Evolutionary conservation across 37 sponge, comb jelly and placozoan genomes (phyloP).

Genomic region (Beroe ovata): DNA sequence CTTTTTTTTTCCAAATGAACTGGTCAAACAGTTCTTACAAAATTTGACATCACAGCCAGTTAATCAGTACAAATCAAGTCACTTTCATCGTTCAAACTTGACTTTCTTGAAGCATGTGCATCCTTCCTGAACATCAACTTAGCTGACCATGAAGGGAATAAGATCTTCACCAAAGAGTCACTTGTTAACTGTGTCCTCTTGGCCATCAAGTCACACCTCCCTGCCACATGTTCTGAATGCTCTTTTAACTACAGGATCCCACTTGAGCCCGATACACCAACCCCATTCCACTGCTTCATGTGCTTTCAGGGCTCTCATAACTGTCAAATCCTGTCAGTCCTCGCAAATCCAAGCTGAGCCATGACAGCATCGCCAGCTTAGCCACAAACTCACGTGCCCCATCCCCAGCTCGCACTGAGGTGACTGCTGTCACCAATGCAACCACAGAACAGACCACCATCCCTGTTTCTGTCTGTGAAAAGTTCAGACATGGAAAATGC

Average conservation of each 20-base stretch:
- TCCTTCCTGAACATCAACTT: background rate
- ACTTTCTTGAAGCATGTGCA: slow-evolving; percentile 16
- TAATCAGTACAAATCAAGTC: background rate
- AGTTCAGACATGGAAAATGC: slow-evolving; percentile 13
- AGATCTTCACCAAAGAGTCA: background rate
- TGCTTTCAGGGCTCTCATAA: slow-evolving; percentile 6
- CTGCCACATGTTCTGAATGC: background rate
- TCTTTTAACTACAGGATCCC: background rate
- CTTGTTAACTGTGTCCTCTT: background rate
- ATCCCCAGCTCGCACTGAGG: background rate
- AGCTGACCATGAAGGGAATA: background rate
- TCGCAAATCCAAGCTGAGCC: background rate
- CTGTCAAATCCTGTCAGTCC: background rate
- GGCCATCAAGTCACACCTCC: background rate
- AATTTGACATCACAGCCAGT: slow-evolving; percentile 4
- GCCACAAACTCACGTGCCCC: background rate
- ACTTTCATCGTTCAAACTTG: background rate
- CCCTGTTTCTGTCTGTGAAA: background rate
- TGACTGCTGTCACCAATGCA: background rate
- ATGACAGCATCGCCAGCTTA: background rate
- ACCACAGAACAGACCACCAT: background rate
- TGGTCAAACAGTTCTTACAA: slow-evolving; percentile 3
- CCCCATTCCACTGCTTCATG: background rate
- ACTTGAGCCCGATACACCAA: background rate
- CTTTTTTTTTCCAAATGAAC: background rate